Percentiles rank a stretch among this genome's conserved stretches.
These are phyloP conservation scores for Pycnomerus fuliginosus DNA, from an alignment of 2,888 invertebrate genomes.

Conservation along the genomic window DNA sequence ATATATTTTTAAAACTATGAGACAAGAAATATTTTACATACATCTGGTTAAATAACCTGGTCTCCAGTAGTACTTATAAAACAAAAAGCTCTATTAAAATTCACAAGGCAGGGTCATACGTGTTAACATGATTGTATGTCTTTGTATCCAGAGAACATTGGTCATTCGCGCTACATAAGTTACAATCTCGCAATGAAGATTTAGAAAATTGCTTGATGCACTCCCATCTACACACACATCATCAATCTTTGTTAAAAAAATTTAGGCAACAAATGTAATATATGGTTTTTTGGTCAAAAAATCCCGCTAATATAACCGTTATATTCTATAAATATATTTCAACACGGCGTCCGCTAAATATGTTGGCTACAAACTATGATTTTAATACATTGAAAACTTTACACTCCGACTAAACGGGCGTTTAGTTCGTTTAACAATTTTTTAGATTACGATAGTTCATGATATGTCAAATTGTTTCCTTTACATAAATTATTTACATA, in stretches of 20 bases:
- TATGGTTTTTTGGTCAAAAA: slow-evolving; percentile 18
- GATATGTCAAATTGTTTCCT: slow-evolving; percentile 49
- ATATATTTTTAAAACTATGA: slow-evolving; percentile 51
- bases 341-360: slow-evolving; percentile 27
- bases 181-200: too few relatives aligned
- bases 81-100: slow-evolving; percentile 41
- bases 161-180: slow-evolving; percentile 41
- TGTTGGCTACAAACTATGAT: slow-evolving; percentile 15
- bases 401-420: slow-evolving; percentile 9
- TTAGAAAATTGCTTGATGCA: too few relatives aligned
- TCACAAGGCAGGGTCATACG: slow-evolving; percentile 45
- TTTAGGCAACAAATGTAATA: slow-evolving; percentile 20
- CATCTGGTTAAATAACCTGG: slow-evolving; percentile 45
- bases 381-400: slow-evolving; percentile 25
- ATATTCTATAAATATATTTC: slow-evolving; percentile 29
- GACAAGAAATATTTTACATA: slow-evolving; percentile 49
- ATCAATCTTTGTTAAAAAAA: too few relatives aligned
- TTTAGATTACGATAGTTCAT: slow-evolving; percentile 40
- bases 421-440: slow-evolving; percentile 20
- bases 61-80: slow-evolving; percentile 41
- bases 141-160: slow-evolving; percentile 33
- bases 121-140: slow-evolving; percentile 43
- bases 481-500: slow-evolving; percentile 27
- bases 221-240: too few relatives aligned
- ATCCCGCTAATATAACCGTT: slow-evolving; percentile 18